phyloP scores from a whole-genome alignment of 2,797 vertebrate species.

The Astyanax mexicanus region DNA sequence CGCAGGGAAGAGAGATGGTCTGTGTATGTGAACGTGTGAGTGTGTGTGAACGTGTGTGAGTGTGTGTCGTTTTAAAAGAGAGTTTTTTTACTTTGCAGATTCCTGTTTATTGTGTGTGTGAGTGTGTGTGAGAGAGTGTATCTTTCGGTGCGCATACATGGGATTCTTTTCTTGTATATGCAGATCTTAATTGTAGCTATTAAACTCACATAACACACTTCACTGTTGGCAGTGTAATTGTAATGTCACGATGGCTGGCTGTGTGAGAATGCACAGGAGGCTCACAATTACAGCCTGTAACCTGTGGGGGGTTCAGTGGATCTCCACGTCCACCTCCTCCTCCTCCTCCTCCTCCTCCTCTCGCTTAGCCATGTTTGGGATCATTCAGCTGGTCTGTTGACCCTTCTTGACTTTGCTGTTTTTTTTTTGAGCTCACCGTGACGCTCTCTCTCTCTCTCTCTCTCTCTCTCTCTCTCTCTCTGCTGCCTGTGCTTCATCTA shows the following conservation, averaged over 20 bases:
- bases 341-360: constrained; percentile 59
- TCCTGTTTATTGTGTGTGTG: too few species aligned
- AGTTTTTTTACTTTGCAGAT: too few species aligned
- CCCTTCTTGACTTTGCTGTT: constrained; percentile 72
- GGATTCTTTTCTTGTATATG: constrained; percentile 40
- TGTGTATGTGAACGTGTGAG: neutral
- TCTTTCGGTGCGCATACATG: constrained; percentile 7
- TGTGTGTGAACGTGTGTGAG: constrained; percentile 38
- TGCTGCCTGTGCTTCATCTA: constrained; percentile 60
- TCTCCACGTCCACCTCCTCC: constrained; percentile 41
- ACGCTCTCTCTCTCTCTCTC: constrained; percentile 73
- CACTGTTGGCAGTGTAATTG: constrained; percentile 47
- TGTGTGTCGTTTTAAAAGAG: too few species aligned
- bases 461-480: too few species aligned
- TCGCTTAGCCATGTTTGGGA: constrained; percentile 72
- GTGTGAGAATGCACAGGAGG: constrained; percentile 46
- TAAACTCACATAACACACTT: neutral
- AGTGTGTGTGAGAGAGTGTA: constrained; percentile 24
- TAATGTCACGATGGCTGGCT: constrained; percentile 43
- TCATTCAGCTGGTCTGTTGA: constrained; percentile 76
- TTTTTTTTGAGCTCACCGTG: constrained; percentile 65
- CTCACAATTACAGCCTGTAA: constrained; percentile 10
- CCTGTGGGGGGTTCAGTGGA: constrained; percentile 51
- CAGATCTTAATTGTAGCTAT: neutral
- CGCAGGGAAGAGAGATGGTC: constrained; percentile 14